These are phyloP conservation scores for Tiphia femorata DNA, from an alignment of 2,888 invertebrate genomes.

Conservation along the genomic window DNA sequence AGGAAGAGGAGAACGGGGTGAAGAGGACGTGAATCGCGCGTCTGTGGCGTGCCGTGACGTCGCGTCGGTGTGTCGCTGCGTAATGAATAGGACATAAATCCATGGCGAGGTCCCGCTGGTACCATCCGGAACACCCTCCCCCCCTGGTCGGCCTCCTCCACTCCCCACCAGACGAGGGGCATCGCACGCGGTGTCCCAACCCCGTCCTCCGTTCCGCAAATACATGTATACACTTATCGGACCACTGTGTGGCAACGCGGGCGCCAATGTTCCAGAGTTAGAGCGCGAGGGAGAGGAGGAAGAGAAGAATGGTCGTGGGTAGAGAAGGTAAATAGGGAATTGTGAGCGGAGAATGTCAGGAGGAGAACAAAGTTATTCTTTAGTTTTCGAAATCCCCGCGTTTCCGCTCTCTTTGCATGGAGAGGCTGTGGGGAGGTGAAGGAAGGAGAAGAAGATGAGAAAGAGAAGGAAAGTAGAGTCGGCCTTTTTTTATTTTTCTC, in stretches of 20 bases:
- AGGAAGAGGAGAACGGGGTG: neutral
- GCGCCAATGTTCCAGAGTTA: neutral
- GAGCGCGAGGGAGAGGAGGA: neutral
- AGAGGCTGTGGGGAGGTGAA: too few species aligned
- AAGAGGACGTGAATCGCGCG: slow-evolving; percentile 39
- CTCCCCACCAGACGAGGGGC: neutral
- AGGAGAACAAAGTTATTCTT: neutral
- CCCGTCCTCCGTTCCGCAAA: too few species aligned
- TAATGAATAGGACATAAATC: slow-evolving; percentile 64
- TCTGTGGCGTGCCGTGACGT: slow-evolving; percentile 47
- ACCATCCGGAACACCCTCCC: slow-evolving; percentile 6
- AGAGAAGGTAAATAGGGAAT: neutral
- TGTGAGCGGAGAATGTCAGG: neutral
- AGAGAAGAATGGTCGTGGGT: neutral
- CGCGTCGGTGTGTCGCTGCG: slow-evolving; percentile 36
- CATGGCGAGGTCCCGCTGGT: slow-evolving; percentile 42
- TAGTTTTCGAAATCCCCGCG: too few species aligned
- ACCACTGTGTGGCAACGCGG: neutral
- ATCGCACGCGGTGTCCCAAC: too few species aligned
- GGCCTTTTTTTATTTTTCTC: too few species aligned
- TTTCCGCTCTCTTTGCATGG: too few species aligned
- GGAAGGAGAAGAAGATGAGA: too few species aligned
- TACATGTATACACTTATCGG: neutral
- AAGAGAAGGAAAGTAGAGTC: too few species aligned
- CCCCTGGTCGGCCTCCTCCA: neutral